Base-by-base conservation (phyloP, 2,113 vertebrate species). In the Brachirus orientalis region DNA sequence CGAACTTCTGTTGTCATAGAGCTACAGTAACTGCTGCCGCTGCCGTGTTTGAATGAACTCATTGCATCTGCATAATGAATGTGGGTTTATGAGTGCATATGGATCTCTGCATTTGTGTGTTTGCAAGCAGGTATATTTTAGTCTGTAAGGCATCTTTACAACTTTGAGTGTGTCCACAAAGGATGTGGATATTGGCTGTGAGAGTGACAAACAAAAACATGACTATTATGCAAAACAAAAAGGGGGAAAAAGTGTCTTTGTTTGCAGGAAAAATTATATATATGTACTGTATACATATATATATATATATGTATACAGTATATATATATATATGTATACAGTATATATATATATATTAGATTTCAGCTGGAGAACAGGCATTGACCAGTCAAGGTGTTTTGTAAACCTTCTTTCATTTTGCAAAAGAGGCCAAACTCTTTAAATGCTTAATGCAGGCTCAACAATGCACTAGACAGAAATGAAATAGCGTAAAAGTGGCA, bases 51-150 rank as follows among this genome's bases (percentile, higher is more conserved):
- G 51, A 22, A 63, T 43, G 46, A 59, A 45, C 62, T 45, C 43
- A 43, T 38, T 16, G 37, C 33, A 28, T 53, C 77, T 77, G 73
- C 69, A 68, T 79, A 54, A 66, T 57, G 41, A 71, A 55, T 67
- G 46, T 66, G 51, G 52, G 14, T 54, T 73, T 57, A 10, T 40
- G n/a, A 68, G 37, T 18, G 10, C 19, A 50, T 55, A 50, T 67
- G 52, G 17, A 68, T 36, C 4, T 64, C 3, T 59, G 33, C n/a
- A 46, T 38, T 47, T 55, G 12, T 50, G 48, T 48, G 35, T 52
- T 40, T 66, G 28, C 48, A 47, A 2, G 1, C 10, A 63, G 43
- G 70, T 63, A 37, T 66, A 16, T 45, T 48, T 47, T 6, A 2
- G 18, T 44, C 35, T 13, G 16, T 43, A 10, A 43, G 40, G 11